These are phyloP conservation scores for Dipodomys spectabilis DNA, from an alignment of 2,113 vertebrate genomes.

Conservation along the genomic window DNA sequence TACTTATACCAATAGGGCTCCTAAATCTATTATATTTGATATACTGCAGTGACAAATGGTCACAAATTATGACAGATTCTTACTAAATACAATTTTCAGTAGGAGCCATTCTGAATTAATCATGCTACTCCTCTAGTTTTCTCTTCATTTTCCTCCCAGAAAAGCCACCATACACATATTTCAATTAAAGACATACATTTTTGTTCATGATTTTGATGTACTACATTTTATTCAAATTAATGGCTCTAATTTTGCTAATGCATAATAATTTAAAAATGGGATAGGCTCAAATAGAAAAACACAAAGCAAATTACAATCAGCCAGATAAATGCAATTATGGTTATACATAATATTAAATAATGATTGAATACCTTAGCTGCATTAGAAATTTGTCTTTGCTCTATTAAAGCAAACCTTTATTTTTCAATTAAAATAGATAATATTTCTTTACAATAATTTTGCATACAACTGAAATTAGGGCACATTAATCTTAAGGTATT, in stretches of 20 bases:
- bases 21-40: conserved; percentile 45
- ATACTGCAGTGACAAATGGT: conserved; percentile 49
- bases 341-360: conserved; percentile 57
- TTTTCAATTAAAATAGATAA: conserved; percentile 58
- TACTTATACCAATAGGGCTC: conserved; percentile 23
- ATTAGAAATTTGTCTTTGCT: conserved; percentile 45
- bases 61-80: conserved; percentile 54
- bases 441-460: conserved; percentile 57
- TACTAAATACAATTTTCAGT: conserved; percentile 60
- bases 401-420: not conserved
- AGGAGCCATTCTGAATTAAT: conserved; percentile 65
- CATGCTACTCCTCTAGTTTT: conserved; percentile 41
- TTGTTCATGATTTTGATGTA: conserved; percentile 63
- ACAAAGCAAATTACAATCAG: conserved; percentile 37
- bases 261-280: conserved; percentile 59
- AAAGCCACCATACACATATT: conserved; percentile 49
- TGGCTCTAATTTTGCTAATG: conserved; percentile 1
- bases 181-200: conserved; percentile 41
- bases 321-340: conserved; percentile 44
- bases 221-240: conserved; percentile 67
- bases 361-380: conserved; percentile 5
- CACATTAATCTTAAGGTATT: conserved; percentile 47
- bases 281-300: conserved; percentile 48
- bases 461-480: conserved; percentile 16
- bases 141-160: not conserved